These are phyloP conservation scores for Drosophila repleta DNA, from an alignment of 1,140 invertebrate species.

Conservation along the genomic window DNA sequence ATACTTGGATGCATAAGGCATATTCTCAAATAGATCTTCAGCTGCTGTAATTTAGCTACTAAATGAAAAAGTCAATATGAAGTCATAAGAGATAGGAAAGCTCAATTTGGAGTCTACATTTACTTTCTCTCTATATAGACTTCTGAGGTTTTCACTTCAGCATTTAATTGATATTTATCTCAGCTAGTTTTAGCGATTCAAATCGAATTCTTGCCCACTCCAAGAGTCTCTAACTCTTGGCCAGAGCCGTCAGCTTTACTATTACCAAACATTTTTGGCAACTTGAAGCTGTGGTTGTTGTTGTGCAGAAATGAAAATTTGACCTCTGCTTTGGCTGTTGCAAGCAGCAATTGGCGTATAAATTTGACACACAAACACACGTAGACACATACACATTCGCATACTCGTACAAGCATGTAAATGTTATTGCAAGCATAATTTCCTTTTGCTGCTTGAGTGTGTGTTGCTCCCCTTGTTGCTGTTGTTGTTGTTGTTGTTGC, in stretches of 20 bases:
- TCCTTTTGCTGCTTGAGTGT: slow-evolving; percentile 48
- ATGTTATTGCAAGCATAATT: slow-evolving; percentile 81
- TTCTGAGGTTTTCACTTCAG: too few species aligned
- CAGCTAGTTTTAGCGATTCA: too few species aligned
- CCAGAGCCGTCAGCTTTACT: background rate
- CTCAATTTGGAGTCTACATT: too few species aligned
- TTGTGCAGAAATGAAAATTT: slow-evolving; percentile 59
- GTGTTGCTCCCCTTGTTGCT: slow-evolving; percentile 27
- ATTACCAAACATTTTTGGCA: slow-evolving; percentile 19
- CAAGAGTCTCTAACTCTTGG: background rate
- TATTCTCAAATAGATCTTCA: too few species aligned
- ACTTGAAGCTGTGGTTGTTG: slow-evolving; percentile 36
- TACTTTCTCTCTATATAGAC: too few species aligned
- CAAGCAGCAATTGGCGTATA: slow-evolving; percentile 65
- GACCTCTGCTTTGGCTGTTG: slow-evolving; percentile 52
- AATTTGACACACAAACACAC: slow-evolving; percentile 52
- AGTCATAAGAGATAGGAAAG: too few species aligned
- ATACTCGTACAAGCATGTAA: slow-evolving; percentile 56
- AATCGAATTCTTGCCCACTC: background rate
- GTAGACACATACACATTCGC: slow-evolving; percentile 16
- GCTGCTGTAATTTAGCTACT: too few species aligned
- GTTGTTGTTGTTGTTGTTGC: slow-evolving; percentile 54
- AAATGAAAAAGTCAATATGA: too few species aligned
- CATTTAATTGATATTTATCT: too few species aligned
- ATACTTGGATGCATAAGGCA: too few species aligned